Base-by-base conservation (phyloP, 2,888 invertebrate genomes). In the Sinotaia quadrata region DNA sequence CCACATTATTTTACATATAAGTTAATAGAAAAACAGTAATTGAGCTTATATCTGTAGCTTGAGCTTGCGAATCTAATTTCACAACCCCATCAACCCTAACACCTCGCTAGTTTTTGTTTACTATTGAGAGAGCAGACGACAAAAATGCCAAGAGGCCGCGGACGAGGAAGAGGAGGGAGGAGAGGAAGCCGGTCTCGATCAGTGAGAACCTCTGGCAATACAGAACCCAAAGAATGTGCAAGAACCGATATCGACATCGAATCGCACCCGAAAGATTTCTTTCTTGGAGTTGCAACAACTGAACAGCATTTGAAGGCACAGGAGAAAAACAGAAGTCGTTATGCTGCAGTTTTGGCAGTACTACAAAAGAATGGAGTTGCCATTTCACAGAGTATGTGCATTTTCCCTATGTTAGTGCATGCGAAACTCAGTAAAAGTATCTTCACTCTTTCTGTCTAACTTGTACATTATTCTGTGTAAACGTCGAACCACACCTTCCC, bases 251-350 rank as follows among this genome's bases (percentile, higher is more conserved):
- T 84, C 12, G 76, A 82, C 63, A 77, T 85, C n/a, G 78, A 81
- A 27, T 78, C 72, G 7, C 76, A 82, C 56, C 77, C 84, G 0
- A 75, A 77, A 34, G 73, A 73, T n/a, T 85, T 78, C 58, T 86
- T 86, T 73, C 77, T 80, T 4, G 84, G 83, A n/a, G 78, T 76
- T 52, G 84, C 80, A 0, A 74, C 79, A 1, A 75, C 79, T 27
- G 80, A 82, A n/a, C 80, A 85, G 51, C 86, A 86, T 66, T 76
- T 76, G 61, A 72, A 75, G 4, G 86, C 78, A 1, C 86, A 86
- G 71, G 71, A 79, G 3, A 70, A 78, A 41, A 83, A 86, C 69
- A 70, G 76, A 52, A 68, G 68, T 8, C 74, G 84, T 57, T 86
- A 86, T 69, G 78, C 79, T 15, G 85, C 86, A 5, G 83, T 78